Base-by-base conservation (phyloP, 2,888 invertebrate genomes). In the Cistogaster globosa region DNA sequence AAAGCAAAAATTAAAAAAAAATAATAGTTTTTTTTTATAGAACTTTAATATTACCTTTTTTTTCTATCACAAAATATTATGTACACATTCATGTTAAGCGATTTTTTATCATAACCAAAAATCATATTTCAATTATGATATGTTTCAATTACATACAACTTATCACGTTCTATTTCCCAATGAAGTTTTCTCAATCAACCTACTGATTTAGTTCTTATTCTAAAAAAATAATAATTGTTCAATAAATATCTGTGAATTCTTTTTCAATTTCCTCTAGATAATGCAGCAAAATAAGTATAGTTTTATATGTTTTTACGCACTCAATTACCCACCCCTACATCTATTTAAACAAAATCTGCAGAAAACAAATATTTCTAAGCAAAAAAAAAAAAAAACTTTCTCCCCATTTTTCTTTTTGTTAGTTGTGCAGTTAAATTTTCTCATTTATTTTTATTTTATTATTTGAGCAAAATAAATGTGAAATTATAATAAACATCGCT, bases 401-500 rank as follows among this genome's bases (percentile, higher is more conserved):
- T 42, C 55, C 65, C 45, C 11, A 18, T 0, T 32, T 58, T 7
- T 0, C 1, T 22, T 9, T n/a, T 36, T 32, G 32, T 38, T 18
- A 36, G 55, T 20, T 53, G 16, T 20, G 32, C 69, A 51, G 16
- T 55, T 62, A 62, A 62, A 78, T 78, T 69, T 55, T 63, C 42
- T 55, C 62, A 11, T 67, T 53, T 68, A 65, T 74, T 67, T 74
- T 60, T 55, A 74, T 80, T 68, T 74, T 67, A 55, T 58, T 74
- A 69, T 69, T 63, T 58, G 51, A 58, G 45, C 22, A 16, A 80
- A 65, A 80, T 58, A 12, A 65, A 76, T 76, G 76, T 42, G 76
- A 57, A 75, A 55, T 63, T 71, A 38, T 82, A 71, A 76, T 58
- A 65, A 68, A 68, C 72, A 80, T 51, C 77, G 60, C 75, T 85